Conservation (phyloP, 2,113 vertebrate genomes). For the Ammodytes dubius region DNA sequence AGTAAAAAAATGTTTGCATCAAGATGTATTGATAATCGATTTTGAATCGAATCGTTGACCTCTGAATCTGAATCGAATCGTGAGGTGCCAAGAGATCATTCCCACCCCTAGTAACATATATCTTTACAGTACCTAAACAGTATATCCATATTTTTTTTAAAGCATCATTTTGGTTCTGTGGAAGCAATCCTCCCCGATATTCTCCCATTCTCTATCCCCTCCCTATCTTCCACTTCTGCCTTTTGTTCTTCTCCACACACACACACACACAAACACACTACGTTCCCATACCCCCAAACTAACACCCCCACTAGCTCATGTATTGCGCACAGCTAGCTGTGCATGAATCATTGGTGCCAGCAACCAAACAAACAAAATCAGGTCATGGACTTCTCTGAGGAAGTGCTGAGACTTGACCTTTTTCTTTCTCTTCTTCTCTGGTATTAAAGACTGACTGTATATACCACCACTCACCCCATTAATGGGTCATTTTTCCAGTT, state of each 20-base stretch:
- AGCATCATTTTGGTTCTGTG: too few relatives aligned
- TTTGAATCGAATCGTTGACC: too few relatives aligned
- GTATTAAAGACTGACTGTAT: background rate
- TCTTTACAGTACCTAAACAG: too few relatives aligned
- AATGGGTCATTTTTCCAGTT: too few relatives aligned
- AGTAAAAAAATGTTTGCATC: too few relatives aligned
- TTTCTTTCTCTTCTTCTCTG: slow-evolving; percentile 35
- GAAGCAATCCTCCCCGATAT: background rate
- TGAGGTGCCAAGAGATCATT: too few relatives aligned
- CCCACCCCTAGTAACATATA: too few relatives aligned
- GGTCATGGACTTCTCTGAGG: slow-evolving; percentile 71
- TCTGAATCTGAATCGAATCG: too few relatives aligned
- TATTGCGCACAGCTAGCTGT: slow-evolving; percentile 4
- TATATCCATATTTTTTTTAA: background rate
- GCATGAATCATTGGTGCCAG: slow-evolving; percentile 68
- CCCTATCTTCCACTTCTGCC: background rate
- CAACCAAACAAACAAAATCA: slow-evolving; percentile 60
- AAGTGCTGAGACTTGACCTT: slow-evolving; percentile 66
- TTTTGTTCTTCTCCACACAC: background rate
- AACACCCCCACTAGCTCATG: background rate
- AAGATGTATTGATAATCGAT: too few relatives aligned
- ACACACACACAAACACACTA: background rate
- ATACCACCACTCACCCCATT: too few relatives aligned
- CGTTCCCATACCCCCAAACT: background rate
- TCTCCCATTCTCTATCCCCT: background rate